Base-by-base conservation (phyloP, 2,797 vertebrate species). In the Nyctalus aviator region DNA sequence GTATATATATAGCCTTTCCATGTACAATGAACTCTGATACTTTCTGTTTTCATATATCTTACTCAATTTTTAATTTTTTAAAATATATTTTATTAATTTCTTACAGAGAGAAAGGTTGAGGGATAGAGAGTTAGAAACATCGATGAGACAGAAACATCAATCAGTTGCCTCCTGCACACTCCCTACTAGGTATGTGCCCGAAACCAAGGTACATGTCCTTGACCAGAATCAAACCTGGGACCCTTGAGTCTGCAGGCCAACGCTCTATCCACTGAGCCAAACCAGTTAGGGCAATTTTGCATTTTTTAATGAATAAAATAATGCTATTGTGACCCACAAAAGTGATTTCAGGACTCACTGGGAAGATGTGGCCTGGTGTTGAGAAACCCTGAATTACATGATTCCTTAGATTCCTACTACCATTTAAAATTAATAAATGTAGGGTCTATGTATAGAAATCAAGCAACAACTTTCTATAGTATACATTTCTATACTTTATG, bases 271-370 rank as follows among this genome's bases (percentile, higher is more conserved):
- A 55, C 53, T 55, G 20, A 55, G 21, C 53, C 53, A 55, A 55
- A 55, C 53, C 53, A 55, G 53, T 55, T 55, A 55, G 53, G 53
- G 8, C 53, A 55, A 55, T 55, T 55, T 55, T 55, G 20, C 10
- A 55, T 55, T 55, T 50, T 82, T 83, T 87, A 82, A 82, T 87
- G 50, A 87, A 32, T 83, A 53, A 91, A 76, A 59, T 81, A 68
- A 86, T 86, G 21, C 32, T 75, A 11, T 68, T 81, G 11, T 86
- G 57, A 66, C 41, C 48, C 76, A 82, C 76, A 76, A 32, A 50
- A 50, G 7, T 87, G 50, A 86, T 69, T 57, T 76, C 32, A 91
- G 41, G 30, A 32, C 53, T 81, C 59, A 23, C 15, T 75, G 71
- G 46, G 57, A 86, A 57, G 8, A 17, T 48, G 59, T 76, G 62